Percentiles rank a stretch among this genome's conserved stretches.
These are phyloP conservation scores for Limnephilus marmoratus DNA, from an alignment of 2,888 invertebrate species.

Conservation along the genomic window DNA sequence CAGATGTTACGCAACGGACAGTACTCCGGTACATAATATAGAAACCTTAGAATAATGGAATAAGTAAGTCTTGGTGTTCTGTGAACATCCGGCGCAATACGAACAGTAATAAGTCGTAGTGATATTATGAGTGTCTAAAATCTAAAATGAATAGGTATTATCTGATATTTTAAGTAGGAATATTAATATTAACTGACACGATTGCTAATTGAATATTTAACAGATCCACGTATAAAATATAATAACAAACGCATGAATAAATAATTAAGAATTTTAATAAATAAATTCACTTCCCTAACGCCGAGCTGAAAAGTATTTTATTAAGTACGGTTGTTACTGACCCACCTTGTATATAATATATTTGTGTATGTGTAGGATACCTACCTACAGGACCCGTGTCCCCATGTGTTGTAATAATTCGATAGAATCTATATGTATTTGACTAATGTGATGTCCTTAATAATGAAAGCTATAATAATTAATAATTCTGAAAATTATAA, in stretches of 20 bases:
- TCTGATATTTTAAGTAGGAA: not conserved
- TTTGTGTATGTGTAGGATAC: not conserved
- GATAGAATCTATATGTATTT: not conserved
- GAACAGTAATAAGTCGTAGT: not conserved
- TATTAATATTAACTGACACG: not conserved
- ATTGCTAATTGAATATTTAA: not conserved
- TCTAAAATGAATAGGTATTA: not conserved
- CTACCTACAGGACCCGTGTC: not conserved
- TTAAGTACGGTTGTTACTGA: not conserved
- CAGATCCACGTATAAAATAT: not conserved
- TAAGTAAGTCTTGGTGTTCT: not conserved
- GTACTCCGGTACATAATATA: not conserved
- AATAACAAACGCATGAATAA: not conserved
- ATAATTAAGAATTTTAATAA: not conserved
- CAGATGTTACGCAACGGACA: not conserved
- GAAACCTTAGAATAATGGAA: not conserved
- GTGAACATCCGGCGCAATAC: conserved; percentile 16
- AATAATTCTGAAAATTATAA: not conserved
- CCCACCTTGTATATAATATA: not conserved
- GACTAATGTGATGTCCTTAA: not conserved
- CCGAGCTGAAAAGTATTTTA: not conserved
- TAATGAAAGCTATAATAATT: not conserved
- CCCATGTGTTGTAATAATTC: not conserved
- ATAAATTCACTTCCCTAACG: not conserved
- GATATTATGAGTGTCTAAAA: not conserved